Evolutionary conservation across 2,113 vertebrate genomes (phyloP).

Genomic region (Podiceps cristatus): DNA sequence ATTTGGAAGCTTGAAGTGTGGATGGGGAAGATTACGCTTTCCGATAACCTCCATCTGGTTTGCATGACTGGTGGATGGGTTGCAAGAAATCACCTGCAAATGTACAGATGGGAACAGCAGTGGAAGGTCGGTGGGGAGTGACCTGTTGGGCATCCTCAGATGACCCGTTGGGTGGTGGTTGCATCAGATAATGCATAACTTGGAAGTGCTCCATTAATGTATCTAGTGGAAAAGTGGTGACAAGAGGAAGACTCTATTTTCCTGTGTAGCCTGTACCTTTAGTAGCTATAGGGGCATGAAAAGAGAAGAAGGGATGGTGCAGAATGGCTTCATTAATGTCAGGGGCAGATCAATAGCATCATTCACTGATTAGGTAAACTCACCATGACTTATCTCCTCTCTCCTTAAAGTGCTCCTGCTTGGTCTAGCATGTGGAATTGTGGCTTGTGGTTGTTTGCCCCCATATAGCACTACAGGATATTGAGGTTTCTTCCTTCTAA

Average conservation of each 20-base stretch:
- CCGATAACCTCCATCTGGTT: neutral
- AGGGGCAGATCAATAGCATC: neutral
- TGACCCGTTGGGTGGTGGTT: neutral
- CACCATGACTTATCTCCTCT: neutral
- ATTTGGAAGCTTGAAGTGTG: neutral
- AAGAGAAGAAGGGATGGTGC: neutral
- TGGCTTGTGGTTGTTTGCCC: neutral
- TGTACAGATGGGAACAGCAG: neutral
- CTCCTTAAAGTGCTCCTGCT: neutral
- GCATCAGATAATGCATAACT: accelerated
- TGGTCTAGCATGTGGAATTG: neutral
- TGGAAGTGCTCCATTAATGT: neutral
- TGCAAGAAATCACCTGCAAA: neutral
- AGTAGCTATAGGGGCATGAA: accelerated
- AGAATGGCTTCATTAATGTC: neutral
- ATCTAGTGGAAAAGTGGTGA: neutral
- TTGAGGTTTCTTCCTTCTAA: neutral
- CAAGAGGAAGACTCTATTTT: neutral
- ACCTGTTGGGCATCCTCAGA: neutral
- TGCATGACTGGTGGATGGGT: neutral
- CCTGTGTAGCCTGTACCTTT: neutral
- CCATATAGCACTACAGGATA: neutral
- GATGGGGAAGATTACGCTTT: neutral
- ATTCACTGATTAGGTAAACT: neutral
- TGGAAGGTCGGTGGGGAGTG: too few species aligned